phyloP scores from a whole-genome alignment of 2,113 vertebrate genomes.

The Tringa solitaria region DNA sequence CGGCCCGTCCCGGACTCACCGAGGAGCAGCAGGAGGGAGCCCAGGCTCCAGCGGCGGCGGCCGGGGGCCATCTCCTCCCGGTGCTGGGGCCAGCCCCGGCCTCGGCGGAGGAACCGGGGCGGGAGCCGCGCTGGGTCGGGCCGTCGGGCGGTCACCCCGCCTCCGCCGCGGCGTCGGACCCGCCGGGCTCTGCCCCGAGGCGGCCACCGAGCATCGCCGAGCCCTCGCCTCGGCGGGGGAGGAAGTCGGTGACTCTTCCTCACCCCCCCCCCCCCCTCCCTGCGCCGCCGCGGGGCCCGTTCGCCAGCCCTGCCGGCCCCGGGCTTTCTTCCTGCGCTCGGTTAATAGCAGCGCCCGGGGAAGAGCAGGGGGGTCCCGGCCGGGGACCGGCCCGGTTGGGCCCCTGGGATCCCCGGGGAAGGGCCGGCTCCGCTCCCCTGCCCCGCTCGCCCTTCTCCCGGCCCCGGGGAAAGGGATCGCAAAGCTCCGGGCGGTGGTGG shows the following conservation, averaged over 20 bases:
- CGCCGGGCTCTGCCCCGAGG: background rate
- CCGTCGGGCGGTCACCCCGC: background rate
- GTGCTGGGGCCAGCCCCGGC: background rate
- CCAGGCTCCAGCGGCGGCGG: accelerated
- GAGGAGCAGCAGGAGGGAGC: background rate
- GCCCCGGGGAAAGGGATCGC: background rate
- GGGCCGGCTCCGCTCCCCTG: accelerated
- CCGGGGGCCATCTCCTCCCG: background rate
- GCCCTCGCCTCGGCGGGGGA: background rate
- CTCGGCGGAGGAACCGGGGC: accelerated
- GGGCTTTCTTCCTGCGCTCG: background rate
- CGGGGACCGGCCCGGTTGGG: background rate
- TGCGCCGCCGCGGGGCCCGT: accelerated
- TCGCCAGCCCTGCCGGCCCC: accelerated
- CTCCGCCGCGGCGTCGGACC: accelerated
- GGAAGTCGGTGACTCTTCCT: background rate
- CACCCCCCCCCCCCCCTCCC: background rate
- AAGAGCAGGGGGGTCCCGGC: too few species aligned
- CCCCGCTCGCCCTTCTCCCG: background rate
- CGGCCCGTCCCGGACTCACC: background rate
- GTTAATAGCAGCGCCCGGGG: too few species aligned
- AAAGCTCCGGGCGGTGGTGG: background rate
- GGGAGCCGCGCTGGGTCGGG: too few species aligned
- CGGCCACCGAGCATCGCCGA: background rate
- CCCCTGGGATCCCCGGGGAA: accelerated